A percentile compares a stretch with the other conserved stretches of the same genome.
These are phyloP conservation scores for Petrolisthes cinctipes DNA, from an alignment of 2,888 invertebrate genomes.

Conservation along the genomic window DNA sequence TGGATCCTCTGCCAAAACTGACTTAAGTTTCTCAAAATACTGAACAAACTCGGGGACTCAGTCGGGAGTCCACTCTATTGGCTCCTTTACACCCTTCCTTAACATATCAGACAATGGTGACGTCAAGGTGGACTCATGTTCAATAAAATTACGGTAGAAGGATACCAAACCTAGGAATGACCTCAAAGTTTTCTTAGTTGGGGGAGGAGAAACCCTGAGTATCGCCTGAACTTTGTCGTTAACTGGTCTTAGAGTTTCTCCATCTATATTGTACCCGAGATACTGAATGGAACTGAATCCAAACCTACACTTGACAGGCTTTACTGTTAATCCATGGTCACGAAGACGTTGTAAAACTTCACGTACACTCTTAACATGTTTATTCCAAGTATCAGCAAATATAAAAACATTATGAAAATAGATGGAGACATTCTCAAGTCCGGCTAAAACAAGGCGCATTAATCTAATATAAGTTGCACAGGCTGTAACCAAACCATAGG, in stretches of 20 bases:
- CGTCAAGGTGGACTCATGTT: not conserved
- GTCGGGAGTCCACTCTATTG: not conserved
- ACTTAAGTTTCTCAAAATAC: not conserved
- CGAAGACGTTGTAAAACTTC: not conserved
- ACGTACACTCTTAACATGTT: not conserved
- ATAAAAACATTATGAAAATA: conserved; percentile 43
- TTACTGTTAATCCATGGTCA: not conserved
- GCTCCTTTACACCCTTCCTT: not conserved
- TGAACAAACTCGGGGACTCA: not conserved
- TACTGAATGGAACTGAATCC: conserved; percentile 10
- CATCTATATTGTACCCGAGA: conserved; percentile 18
- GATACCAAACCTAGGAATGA: conserved; percentile 28
- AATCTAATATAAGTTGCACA: conserved; percentile 20
- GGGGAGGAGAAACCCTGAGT: not conserved
- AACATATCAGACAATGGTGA: conserved; percentile 16
- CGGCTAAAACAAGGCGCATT: conserved; percentile 34
- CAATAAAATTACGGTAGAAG: conserved; percentile 29
- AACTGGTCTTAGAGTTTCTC: not conserved
- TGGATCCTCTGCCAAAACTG: not conserved
- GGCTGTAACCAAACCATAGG: conserved; percentile 34
- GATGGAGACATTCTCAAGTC: conserved; percentile 16
- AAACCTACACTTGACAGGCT: conserved; percentile 34
- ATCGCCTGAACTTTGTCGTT: conserved; percentile 13
- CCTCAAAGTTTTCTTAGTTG: not conserved
- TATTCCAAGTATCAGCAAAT: not conserved